Percentiles rank a stretch among this genome's conserved stretches.
Conservation (phyloP, 2,888 invertebrate species). For the Enchytraeus crypticus region DNA sequence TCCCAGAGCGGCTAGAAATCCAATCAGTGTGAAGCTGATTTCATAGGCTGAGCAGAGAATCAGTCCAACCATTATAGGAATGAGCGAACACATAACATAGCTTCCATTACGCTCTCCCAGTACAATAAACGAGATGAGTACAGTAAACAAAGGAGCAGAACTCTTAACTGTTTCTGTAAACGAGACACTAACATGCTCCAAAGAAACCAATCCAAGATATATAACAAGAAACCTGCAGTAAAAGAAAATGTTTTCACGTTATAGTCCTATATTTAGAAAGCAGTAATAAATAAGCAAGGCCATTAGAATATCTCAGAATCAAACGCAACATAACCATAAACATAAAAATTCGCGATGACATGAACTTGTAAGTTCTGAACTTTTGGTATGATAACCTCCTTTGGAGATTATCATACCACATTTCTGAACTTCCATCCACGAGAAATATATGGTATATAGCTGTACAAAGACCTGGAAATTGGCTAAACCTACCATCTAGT, state of each 20-base stretch:
- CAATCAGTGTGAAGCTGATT: conserved; percentile 64
- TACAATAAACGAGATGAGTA: conserved; percentile 59
- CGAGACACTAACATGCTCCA: conserved; percentile 70
- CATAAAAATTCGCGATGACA: no score
- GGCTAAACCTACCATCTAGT: no score
- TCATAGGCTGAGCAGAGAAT: conserved; percentile 69
- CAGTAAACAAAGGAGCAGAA: conserved; percentile 70
- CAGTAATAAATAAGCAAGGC: background rate
- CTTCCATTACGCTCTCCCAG: conserved; percentile 45
- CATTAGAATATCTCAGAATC: background rate
- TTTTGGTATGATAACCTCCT: no score
- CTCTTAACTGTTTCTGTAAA: conserved; percentile 74
- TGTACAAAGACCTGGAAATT: no score
- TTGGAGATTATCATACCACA: no score
- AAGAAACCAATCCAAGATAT: conserved; percentile 63
- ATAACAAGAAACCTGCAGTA: conserved; percentile 61
- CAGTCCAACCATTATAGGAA: conserved; percentile 69
- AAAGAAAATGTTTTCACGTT: background rate
- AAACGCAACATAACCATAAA: no score
- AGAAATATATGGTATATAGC: no score
- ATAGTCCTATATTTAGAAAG: background rate
- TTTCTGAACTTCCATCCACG: no score
- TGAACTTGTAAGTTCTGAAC: no score
- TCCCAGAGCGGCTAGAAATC: conserved; percentile 65
- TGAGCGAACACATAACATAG: conserved; percentile 54